A percentile compares a stretch with the other conserved stretches of the same genome.
phyloP scores from a whole-genome alignment of 2,797 vertebrate species.

The Typhlichthys subterraneus region DNA sequence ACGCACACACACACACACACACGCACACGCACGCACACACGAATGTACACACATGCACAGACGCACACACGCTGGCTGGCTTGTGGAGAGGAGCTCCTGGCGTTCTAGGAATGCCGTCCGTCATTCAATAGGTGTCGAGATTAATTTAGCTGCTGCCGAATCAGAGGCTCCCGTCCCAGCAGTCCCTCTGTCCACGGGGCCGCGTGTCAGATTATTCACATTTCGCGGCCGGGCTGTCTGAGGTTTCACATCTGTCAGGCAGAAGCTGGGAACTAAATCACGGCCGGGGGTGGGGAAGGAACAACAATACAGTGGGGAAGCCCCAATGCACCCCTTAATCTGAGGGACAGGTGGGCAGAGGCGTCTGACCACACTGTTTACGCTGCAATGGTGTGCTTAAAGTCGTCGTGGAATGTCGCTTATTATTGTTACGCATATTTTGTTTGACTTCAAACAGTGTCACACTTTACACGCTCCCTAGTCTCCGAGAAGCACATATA shows the following conservation, averaged over 20 bases:
- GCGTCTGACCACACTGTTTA: no score
- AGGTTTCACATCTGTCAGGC: constrained; percentile 57
- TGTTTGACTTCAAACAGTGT: no score
- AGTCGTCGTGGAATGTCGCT: neutral
- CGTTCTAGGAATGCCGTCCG: constrained; percentile 74
- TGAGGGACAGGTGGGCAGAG: constrained; percentile 1
- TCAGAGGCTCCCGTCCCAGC: constrained; percentile 34
- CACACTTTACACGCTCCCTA: no score
- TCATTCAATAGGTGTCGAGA: constrained; percentile 72
- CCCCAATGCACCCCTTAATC: neutral
- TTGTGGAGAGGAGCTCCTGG: constrained; percentile 41
- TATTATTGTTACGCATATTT: no score
- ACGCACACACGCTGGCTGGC: constrained; percentile 20
- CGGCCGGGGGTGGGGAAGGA: constrained; percentile 2
- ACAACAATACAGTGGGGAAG: constrained; percentile 29
- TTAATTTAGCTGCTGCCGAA: constrained; percentile 76
- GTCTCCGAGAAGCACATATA: no score
- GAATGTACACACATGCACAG: constrained; percentile 5
- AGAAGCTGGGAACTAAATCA: constrained; percentile 61
- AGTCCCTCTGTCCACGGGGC: constrained; percentile 17
- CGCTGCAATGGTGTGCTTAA: constrained; percentile 9
- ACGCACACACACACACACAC: constrained; percentile 42
- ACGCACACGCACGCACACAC: constrained; percentile 16
- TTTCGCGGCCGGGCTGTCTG: constrained; percentile 55
- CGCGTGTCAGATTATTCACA: constrained; percentile 69